A percentile compares a stretch with the other conserved stretches of the same genome.
Conservation (phyloP, 2,888 invertebrate genomes). For the Pammene fasciana region DNA sequence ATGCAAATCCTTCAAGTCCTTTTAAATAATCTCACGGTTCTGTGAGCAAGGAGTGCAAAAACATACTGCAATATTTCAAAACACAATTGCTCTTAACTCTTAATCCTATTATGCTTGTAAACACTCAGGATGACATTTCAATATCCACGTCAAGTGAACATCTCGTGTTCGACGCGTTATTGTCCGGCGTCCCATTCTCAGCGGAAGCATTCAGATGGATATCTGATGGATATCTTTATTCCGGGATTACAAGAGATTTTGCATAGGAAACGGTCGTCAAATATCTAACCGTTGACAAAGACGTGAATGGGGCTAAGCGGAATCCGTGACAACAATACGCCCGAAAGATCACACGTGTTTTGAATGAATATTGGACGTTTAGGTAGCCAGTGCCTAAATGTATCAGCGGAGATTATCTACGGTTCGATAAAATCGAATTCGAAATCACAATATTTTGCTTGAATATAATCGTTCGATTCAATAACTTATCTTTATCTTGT, state of each 20-base stretch:
- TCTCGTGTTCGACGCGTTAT: slow-evolving; percentile 58
- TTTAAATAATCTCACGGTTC: slow-evolving; percentile 29
- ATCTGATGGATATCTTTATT: slow-evolving; percentile 75
- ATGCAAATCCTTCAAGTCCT: slow-evolving; percentile 1
- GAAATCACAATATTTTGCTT: slow-evolving; percentile 42
- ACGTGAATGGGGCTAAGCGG: slow-evolving; percentile 66
- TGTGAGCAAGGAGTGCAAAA: slow-evolving; percentile 48
- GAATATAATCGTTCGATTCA: slow-evolving; percentile 24
- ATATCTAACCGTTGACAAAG: slow-evolving; percentile 65
- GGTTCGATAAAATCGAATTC: slow-evolving; percentile 51
- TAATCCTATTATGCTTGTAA: slow-evolving; percentile 79
- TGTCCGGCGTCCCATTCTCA: slow-evolving; percentile 58
- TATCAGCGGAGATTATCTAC: slow-evolving; percentile 64
- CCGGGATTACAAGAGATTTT: slow-evolving; percentile 79
- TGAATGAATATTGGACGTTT: slow-evolving; percentile 65
- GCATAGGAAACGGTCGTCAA: slow-evolving; percentile 80
- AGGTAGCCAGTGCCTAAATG: slow-evolving; percentile 60
- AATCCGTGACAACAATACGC: slow-evolving; percentile 62
- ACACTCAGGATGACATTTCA: slow-evolving; percentile 69
- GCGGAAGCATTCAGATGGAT: slow-evolving; percentile 74
- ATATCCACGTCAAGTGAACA: slow-evolving; percentile 74
- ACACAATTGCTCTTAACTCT: slow-evolving; percentile 63
- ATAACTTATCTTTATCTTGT: not conserved
- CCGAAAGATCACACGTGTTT: slow-evolving; percentile 72
- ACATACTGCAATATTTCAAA: slow-evolving; percentile 60